phyloP scores from a whole-genome alignment of 2,113 vertebrate genomes.

The Brachypodius melanocephalos region DNA sequence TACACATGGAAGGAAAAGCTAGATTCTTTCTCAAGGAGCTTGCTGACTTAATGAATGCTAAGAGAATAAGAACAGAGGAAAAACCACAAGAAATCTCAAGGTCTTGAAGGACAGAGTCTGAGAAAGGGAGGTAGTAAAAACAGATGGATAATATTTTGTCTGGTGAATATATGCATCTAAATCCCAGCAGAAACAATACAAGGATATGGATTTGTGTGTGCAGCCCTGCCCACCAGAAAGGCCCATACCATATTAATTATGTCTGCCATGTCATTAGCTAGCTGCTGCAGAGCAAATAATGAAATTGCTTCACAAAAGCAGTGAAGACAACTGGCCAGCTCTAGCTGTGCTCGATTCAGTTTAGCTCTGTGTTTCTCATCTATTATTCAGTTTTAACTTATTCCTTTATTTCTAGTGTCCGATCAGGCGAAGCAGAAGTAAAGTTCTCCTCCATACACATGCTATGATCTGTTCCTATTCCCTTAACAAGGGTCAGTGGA shows the following conservation, averaged over 20 bases:
- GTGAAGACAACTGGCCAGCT: background rate
- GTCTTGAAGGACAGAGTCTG: constrained; percentile 18
- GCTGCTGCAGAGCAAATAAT: constrained; percentile 28
- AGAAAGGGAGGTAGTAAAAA: constrained; percentile 31
- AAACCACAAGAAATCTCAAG: constrained; percentile 1
- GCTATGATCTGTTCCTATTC: background rate
- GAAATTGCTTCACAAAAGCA: constrained; percentile 1
- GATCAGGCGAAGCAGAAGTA: background rate
- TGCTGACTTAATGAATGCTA: background rate
- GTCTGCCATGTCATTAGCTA: background rate
- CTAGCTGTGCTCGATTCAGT: background rate
- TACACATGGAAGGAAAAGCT: background rate
- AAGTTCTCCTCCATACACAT: background rate
- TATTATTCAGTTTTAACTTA: background rate
- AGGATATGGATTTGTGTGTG: background rate
- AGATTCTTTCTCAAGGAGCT: background rate
- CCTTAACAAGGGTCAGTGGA: background rate
- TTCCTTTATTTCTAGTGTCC: background rate
- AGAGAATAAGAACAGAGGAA: background rate
- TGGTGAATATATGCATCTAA: background rate
- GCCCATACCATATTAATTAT: background rate
- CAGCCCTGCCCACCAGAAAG: background rate
- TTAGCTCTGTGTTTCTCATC: background rate
- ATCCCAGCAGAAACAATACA: background rate
- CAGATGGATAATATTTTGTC: background rate